A percentile compares a stretch with the other conserved stretches of the same genome.
Conservation (phyloP, 2,888 invertebrate genomes). For the Oxystoma pomonae region DNA sequence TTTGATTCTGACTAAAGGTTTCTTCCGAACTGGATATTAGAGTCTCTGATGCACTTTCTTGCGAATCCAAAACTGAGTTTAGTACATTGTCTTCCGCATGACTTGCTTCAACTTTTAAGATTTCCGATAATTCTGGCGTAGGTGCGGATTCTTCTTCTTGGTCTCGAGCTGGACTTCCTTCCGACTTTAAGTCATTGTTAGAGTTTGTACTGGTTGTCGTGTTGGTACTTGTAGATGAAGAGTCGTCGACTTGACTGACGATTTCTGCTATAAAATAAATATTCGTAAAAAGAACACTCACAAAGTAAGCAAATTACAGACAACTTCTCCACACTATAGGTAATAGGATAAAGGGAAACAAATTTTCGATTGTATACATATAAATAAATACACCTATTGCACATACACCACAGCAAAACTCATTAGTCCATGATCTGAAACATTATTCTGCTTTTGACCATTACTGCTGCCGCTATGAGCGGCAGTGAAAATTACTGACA, state of each 20-base stretch:
- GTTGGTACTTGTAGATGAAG: conserved; percentile 31
- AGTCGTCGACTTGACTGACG: conserved; percentile 9
- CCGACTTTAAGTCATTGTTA: conserved; percentile 16
- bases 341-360: no score
- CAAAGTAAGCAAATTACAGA: no score
- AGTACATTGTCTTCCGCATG: neutral
- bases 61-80: conserved; percentile 1
- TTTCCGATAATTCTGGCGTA: conserved; percentile 28
- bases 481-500: no score
- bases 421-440: no score
- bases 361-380: no score
- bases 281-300: neutral
- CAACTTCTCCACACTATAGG: no score
- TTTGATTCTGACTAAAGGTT: neutral
- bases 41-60: conserved; percentile 8
- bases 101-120: neutral
- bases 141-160: conserved; percentile 31
- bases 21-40: neutral
- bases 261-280: conserved; percentile 5
- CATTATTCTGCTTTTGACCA: no score
- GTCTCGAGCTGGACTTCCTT: conserved; percentile 28
- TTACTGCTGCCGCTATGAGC: no score
- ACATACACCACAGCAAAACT: no score
- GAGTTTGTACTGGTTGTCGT: conserved; percentile 27
- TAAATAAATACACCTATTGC: no score